Conservation (phyloP, 2,797 vertebrate species). For the Acanthopagrus latus region DNA sequence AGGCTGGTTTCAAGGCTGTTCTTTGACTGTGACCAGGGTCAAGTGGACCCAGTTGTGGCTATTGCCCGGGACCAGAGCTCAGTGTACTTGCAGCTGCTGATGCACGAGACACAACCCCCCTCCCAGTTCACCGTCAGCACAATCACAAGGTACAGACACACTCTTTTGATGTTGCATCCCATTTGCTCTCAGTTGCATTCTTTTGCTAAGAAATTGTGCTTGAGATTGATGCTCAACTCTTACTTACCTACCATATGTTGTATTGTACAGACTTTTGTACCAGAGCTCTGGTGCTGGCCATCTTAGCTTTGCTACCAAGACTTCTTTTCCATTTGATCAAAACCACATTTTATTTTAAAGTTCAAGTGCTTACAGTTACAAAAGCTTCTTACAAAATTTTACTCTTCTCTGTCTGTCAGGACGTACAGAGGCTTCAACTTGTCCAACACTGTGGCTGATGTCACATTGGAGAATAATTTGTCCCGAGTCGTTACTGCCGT, state of each 20-base stretch:
- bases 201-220: neutral
- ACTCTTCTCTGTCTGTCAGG: conserved; percentile 75
- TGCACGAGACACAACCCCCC: conserved; percentile 95
- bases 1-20: conserved; percentile 95
- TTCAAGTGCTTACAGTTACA: neutral
- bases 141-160: conserved; percentile 90
- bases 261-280: neutral
- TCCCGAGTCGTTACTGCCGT: conserved; percentile 93
- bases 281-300: neutral
- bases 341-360: no score
- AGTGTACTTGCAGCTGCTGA: conserved; percentile 94
- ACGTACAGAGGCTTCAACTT: conserved; percentile 95
- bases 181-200: neutral
- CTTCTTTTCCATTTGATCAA: neutral
- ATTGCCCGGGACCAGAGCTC: conserved; percentile 96
- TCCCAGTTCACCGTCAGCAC: conserved; percentile 96
- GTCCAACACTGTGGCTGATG: conserved; percentile 88
- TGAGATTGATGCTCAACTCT: neutral
- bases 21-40: conserved; percentile 95
- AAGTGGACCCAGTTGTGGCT: conserved; percentile 95
- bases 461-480: conserved; percentile 96
- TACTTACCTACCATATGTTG: neutral
- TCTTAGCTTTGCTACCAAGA: neutral
- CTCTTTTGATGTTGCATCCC: neutral
- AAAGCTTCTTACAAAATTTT: neutral